Percentiles rank a stretch among this genome's conserved stretches.
Conservation (phyloP, 2,113 vertebrate species). For the Lasiurus cinereus region DNA sequence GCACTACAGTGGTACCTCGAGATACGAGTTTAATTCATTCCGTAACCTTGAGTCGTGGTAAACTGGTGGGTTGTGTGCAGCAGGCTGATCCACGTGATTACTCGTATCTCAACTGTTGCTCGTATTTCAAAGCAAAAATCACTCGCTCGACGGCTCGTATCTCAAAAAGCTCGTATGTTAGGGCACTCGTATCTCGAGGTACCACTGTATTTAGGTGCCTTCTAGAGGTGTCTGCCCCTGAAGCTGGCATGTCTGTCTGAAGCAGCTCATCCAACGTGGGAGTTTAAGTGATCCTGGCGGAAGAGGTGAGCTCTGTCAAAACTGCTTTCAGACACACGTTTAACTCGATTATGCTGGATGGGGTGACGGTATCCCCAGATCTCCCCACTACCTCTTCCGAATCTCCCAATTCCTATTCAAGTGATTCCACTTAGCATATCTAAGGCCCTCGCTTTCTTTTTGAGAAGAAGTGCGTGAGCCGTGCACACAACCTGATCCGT, state of each 20-base stretch:
- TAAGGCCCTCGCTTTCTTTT: neutral
- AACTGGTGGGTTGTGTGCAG: too few species aligned
- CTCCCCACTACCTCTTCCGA: neutral
- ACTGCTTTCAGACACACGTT: neutral
- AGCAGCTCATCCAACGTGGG: neutral
- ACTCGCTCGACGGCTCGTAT: too few species aligned
- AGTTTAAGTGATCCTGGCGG: neutral
- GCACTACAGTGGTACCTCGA: too few species aligned
- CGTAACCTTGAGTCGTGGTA: too few species aligned
- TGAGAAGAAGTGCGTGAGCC: neutral
- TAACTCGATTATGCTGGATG: neutral
- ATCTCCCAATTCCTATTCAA: neutral
- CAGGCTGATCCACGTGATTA: too few species aligned
- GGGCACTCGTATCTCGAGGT: too few species aligned
- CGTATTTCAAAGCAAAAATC: too few species aligned
- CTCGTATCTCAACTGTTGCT: too few species aligned
- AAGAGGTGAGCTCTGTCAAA: neutral
- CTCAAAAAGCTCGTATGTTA: too few species aligned
- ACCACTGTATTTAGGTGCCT: neutral
- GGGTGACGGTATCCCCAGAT: neutral
- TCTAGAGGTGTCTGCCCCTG: neutral
- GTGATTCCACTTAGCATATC: neutral
- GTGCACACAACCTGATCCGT: neutral
- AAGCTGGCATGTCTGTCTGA: neutral
- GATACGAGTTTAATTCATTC: too few species aligned